Evolutionary conservation across 2,888 invertebrate genomes (phyloP).

Genomic region (Nipponacmea schrenckii): DNA sequence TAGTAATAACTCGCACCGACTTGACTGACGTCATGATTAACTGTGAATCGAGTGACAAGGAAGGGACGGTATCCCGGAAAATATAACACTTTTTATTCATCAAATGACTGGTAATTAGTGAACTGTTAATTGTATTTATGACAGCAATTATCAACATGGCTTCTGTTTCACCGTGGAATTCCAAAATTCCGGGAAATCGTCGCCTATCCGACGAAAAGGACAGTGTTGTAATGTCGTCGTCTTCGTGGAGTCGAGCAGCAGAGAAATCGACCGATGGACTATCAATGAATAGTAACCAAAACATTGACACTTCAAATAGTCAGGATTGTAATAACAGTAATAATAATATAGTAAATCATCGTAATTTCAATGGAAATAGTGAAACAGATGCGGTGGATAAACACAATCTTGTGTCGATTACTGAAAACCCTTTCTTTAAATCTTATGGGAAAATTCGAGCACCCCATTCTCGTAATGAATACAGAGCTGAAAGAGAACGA

Average conservation of each 20-base stretch:
- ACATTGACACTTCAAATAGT: neutral
- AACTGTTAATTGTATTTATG: conserved; percentile 15
- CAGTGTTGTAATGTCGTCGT: conserved; percentile 9
- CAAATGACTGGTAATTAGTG: too few relatives aligned
- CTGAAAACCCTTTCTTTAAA: conserved; percentile 36
- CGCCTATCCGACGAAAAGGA: conserved; percentile 1
- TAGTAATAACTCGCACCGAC: conserved; percentile 21
- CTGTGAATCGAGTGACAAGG: conserved; percentile 17
- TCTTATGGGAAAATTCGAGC: conserved; percentile 28
- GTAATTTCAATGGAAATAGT: neutral
- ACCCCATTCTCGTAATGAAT: neutral
- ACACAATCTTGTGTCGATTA: conserved; percentile 32
- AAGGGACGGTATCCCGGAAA: neutral
- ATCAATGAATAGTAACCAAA: conserved; percentile 17
- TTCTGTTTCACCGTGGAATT: conserved; percentile 45
- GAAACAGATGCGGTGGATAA: conserved; percentile 18
- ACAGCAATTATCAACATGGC: conserved; percentile 36
- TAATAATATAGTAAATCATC: neutral
- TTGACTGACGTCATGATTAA: conserved; percentile 19
- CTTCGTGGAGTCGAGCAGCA: conserved; percentile 25
- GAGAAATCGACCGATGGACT: conserved; percentile 15
- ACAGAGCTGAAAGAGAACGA: neutral
- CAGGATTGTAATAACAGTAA: conserved; percentile 7
- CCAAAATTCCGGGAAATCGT: conserved; percentile 25
- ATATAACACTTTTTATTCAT: too few relatives aligned